Conservation (phyloP, 2,113 vertebrate species). For the Glareola pratincola region DNA sequence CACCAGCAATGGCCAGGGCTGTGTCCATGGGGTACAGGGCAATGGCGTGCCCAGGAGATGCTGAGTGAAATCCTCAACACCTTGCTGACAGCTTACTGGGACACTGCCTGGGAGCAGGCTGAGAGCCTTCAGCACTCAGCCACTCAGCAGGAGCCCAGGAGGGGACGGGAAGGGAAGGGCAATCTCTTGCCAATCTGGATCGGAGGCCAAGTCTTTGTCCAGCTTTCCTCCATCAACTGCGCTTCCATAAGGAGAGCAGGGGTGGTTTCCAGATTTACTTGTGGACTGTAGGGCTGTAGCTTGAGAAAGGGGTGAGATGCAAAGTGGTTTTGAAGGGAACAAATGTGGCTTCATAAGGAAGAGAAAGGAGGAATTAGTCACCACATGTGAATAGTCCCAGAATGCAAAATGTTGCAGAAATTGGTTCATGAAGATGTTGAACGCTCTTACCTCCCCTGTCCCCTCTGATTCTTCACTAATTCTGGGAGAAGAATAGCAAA, state of each 20-base stretch:
- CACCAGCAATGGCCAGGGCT: background rate
- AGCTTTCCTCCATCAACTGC: background rate
- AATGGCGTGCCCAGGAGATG: background rate
- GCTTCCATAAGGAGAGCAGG: background rate
- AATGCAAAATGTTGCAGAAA: background rate
- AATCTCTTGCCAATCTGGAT: background rate
- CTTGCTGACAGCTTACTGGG: background rate
- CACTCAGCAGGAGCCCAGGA: background rate
- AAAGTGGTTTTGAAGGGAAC: background rate
- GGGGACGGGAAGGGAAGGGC: background rate
- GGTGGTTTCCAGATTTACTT: background rate
- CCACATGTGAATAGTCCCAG: background rate
- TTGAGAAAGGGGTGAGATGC: background rate
- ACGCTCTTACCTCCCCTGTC: background rate
- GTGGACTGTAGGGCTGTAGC: background rate
- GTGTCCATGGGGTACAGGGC: background rate
- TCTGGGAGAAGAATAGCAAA: background rate
- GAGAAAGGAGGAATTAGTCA: background rate
- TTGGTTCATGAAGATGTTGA: background rate
- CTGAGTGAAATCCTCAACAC: background rate
- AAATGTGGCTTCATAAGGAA: background rate
- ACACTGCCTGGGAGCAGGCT: background rate
- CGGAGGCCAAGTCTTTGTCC: background rate
- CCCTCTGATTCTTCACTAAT: background rate
- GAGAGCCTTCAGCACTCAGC: background rate